phyloP scores from a whole-genome alignment of 2,888 invertebrate species.

The Griposia aprilina region DNA sequence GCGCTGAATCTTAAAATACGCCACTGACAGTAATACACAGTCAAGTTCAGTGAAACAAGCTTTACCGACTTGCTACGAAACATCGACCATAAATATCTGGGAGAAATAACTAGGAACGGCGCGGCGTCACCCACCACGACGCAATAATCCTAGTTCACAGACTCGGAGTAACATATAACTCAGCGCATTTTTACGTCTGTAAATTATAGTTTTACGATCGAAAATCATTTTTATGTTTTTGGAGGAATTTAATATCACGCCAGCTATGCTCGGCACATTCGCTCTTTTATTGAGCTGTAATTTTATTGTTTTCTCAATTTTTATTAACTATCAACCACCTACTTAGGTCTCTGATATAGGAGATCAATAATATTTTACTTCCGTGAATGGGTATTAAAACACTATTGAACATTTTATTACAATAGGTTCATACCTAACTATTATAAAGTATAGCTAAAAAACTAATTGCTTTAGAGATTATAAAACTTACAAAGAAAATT shows the following conservation, averaged over 20 bases:
- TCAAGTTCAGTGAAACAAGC: background rate
- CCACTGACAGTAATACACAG: background rate
- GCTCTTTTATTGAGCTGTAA: conserved; percentile 90
- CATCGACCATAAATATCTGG: conserved; percentile 39
- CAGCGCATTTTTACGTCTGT: conserved; percentile 91
- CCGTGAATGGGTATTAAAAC: conserved; percentile 57
- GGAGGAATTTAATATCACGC: conserved; percentile 90
- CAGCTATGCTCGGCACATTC: conserved; percentile 89
- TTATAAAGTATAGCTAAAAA: conserved; percentile 47
- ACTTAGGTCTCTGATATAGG: conserved; percentile 80
- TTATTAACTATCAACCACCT: conserved; percentile 90
- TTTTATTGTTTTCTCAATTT: conserved; percentile 91
- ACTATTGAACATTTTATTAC: conserved; percentile 59
- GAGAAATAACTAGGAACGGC: conserved; percentile 25
- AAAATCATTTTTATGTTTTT: conserved; percentile 91
- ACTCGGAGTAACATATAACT: conserved; percentile 84
- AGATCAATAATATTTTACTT: conserved; percentile 80
- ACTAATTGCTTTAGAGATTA: conserved; percentile 64
- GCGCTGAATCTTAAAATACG: no score
- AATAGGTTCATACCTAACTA: conserved; percentile 24
- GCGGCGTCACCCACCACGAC: conserved; percentile 54
- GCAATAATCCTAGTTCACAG: conserved; percentile 74
- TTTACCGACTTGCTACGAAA: conserved; percentile 10
- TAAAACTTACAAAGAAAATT: conserved; percentile 74
- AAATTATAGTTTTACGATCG: conserved; percentile 91